Conservation (phyloP, 1,140 invertebrate species). For the Pentalonia nigronervosa region DNA sequence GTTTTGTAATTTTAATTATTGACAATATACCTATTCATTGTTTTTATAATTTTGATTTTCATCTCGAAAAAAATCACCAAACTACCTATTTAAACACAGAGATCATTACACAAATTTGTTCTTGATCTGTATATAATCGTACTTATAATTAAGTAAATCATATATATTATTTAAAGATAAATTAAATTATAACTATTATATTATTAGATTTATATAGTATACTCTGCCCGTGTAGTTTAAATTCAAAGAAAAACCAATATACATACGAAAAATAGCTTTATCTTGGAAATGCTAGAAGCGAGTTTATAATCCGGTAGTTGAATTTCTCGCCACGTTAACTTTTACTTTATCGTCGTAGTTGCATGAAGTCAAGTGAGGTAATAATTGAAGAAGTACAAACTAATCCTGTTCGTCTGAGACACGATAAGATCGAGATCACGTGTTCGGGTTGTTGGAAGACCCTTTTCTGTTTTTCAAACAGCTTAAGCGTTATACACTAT, state of each 20-base stretch:
- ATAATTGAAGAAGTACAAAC: constrained; percentile 36
- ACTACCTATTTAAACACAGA: neutral
- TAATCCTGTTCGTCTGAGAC: neutral
- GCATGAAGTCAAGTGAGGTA: constrained; percentile 15
- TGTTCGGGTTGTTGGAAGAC: neutral
- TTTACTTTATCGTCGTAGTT: constrained; percentile 28
- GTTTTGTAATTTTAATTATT: too few species aligned
- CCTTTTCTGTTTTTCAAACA: neutral
- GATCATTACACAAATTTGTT: neutral
- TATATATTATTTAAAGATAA: neutral
- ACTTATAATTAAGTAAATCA: neutral
- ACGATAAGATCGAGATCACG: constrained; percentile 41
- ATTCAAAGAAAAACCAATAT: neutral
- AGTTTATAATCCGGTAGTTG: neutral
- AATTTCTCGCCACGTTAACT: constrained; percentile 41
- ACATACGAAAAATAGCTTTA: neutral
- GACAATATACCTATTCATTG: neutral
- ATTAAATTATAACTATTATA: neutral
- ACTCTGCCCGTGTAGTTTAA: neutral
- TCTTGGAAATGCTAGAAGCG: neutral
- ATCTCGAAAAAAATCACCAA: neutral
- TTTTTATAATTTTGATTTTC: neutral
- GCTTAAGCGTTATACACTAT: neutral
- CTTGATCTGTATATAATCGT: neutral
- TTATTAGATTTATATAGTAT: neutral